A percentile compares a stretch with the other conserved stretches of the same genome.
Conservation (phyloP, 2,888 invertebrate genomes). For the Aplocera efformata region DNA sequence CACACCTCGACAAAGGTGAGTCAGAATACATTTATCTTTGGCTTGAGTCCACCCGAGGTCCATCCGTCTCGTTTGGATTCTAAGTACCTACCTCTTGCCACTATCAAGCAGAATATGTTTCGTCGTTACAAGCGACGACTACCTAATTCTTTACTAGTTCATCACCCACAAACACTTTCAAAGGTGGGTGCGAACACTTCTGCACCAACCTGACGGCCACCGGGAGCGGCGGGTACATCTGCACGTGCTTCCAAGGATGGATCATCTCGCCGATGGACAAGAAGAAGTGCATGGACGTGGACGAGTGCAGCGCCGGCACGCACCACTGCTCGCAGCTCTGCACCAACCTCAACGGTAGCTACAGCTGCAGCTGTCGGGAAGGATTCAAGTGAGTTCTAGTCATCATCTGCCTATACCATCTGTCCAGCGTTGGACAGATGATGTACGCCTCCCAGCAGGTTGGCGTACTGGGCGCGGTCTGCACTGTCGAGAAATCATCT, state of each 20-base stretch:
- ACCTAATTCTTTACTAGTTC: too few species aligned
- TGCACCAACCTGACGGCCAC: constrained; percentile 88
- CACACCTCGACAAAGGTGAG: constrained; percentile 56
- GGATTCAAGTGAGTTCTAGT: constrained; percentile 83
- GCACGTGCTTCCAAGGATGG: constrained; percentile 93
- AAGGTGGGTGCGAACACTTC: constrained; percentile 94
- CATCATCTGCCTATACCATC: too few species aligned
- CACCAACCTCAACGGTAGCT: constrained; percentile 94
- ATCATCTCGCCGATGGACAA: constrained; percentile 89
- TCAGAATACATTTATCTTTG: neutral
- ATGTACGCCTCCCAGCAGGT: too few species aligned
- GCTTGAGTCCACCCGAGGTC: too few species aligned
- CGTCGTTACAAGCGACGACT: neutral
- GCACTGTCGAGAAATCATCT: too few species aligned
- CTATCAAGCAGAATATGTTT: too few species aligned
- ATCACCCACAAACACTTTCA: neutral
- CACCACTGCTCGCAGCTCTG: constrained; percentile 97
- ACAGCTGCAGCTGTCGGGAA: constrained; percentile 92
- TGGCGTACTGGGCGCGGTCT: too few species aligned
- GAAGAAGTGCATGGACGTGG: constrained; percentile 92
- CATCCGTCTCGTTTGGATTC: too few species aligned
- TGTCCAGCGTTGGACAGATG: too few species aligned
- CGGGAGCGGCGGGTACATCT: constrained; percentile 89
- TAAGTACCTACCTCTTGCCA: too few species aligned
- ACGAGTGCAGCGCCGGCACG: constrained; percentile 91